Percentiles rank a stretch among this genome's conserved stretches.
phyloP scores from a whole-genome alignment of 2,113 vertebrate species.

The Mugil cephalus region DNA sequence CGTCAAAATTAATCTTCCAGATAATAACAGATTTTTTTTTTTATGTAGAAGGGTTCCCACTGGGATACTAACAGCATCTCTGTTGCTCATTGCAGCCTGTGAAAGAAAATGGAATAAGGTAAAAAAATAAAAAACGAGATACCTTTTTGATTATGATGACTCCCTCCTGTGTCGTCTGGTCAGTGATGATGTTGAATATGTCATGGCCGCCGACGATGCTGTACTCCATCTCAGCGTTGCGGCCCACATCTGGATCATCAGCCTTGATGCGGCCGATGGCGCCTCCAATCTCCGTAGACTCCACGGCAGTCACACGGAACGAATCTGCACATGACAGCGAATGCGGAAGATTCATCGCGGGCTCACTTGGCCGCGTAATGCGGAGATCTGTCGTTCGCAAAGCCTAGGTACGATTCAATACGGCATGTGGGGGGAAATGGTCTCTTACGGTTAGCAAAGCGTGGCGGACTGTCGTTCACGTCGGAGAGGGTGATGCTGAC shows the following conservation, averaged over 20 bases:
- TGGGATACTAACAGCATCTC: neutral
- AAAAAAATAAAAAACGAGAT: slow-evolving; percentile 14
- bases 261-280: slow-evolving; percentile 94
- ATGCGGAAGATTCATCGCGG: neutral
- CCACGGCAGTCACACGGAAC: slow-evolving; percentile 90
- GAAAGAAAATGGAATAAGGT: neutral
- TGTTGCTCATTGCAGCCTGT: neutral
- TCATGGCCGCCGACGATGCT: slow-evolving; percentile 89
- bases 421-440: too few species aligned
- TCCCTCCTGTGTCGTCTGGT: slow-evolving; percentile 94
- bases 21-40: too few species aligned
- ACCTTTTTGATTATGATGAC: slow-evolving; percentile 96
- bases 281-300: slow-evolving; percentile 90
- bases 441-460: slow-evolving; percentile 94
- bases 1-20: too few species aligned
- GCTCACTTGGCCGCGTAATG: too few species aligned
- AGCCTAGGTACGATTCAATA: neutral
- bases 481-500: slow-evolving; percentile 96
- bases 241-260: slow-evolving; percentile 91
- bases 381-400: neutral
- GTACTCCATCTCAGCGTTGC: slow-evolving; percentile 93
- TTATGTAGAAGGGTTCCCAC: neutral
- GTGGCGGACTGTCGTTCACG: slow-evolving; percentile 97
- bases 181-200: slow-evolving; percentile 91
- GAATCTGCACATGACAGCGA: slow-evolving; percentile 80